Base-by-base conservation (phyloP, 2,888 invertebrate species). In the Tridacna crocea region DNA sequence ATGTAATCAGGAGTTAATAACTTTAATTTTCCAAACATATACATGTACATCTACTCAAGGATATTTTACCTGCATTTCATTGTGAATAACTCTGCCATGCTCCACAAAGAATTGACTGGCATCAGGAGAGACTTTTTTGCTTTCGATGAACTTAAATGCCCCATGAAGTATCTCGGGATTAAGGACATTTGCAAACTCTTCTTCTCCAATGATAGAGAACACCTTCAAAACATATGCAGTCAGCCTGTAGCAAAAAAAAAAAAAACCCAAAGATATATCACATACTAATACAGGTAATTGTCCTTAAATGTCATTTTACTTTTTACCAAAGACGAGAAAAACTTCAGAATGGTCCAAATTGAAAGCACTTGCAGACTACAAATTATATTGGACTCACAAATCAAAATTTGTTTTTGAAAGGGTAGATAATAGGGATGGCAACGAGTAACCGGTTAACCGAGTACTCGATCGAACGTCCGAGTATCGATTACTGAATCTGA, bases 201-300 rank as follows among this genome's bases (percentile, higher is more conserved):
- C 72, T 3, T 61, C 51, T 11, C 60, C 75, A 48, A 85, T 19
- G 3, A 63, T 58, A 15, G 96, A 95, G 85, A 97, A 95, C 24
- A 96, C 96, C 89, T 96, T 96, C 0, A 97, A 95, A 12, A 97
- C 96, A 92, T 97, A 97, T 0, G 97, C 96, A 0, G 97, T 97
- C 36, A 97, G 95, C 93, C 93, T 85, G 68, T 17, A 75, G 75
- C 22, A 22, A 6, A 19, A 55, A 55, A 19, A 55, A 51, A 15
- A 51, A 13, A 15, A 51, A n/a, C n/a, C n/a, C 36, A 36, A 36
- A 36, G 2, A 36, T 36, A 36, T 36, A 36, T 36, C 36, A 36
- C 2, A 11, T 55, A 55, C 55, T 55, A 11, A 10, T 19, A 15
- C 55, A 55, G 55, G 10, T 36, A 55, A 15, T 11, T 19, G 55